Evolutionary conservation across 2,113 vertebrate genomes (phyloP).

Genomic region (Centrocercus urophasianus): DNA sequence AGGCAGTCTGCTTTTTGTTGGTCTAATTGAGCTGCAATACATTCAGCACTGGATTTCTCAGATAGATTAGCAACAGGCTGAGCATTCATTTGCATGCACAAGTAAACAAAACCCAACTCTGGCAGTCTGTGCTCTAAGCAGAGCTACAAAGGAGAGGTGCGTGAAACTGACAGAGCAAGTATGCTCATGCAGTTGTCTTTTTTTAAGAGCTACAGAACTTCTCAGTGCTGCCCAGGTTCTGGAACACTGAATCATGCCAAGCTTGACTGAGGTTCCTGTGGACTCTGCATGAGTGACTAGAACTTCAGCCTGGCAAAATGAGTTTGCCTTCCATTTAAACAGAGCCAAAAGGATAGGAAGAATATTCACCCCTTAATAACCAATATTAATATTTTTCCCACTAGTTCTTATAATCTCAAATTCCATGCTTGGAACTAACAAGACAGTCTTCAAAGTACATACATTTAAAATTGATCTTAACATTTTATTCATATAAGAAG

Average conservation of each 20-base stretch:
- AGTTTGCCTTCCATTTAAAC: background rate
- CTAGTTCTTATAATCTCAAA: background rate
- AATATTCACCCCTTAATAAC: background rate
- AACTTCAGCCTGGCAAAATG: background rate
- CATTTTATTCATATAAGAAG: background rate
- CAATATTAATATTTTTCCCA: background rate
- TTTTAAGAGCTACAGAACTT: background rate
- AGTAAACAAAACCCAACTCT: background rate
- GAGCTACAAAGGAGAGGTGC: background rate
- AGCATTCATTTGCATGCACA: background rate
- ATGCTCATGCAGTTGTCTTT: background rate
- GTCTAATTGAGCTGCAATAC: background rate
- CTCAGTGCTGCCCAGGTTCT: background rate
- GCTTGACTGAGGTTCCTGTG: background rate
- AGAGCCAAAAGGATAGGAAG: background rate
- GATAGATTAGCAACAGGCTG: background rate
- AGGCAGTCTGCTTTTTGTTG: background rate
- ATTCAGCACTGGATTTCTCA: background rate
- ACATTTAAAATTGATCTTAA: background rate
- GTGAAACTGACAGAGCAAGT: background rate
- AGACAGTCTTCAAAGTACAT: background rate
- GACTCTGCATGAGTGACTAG: background rate
- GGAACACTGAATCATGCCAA: background rate
- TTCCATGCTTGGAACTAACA: background rate
- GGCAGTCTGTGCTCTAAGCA: background rate